Conservation (phyloP, 2,113 vertebrate genomes). For the Cyanocitta stelleri region DNA sequence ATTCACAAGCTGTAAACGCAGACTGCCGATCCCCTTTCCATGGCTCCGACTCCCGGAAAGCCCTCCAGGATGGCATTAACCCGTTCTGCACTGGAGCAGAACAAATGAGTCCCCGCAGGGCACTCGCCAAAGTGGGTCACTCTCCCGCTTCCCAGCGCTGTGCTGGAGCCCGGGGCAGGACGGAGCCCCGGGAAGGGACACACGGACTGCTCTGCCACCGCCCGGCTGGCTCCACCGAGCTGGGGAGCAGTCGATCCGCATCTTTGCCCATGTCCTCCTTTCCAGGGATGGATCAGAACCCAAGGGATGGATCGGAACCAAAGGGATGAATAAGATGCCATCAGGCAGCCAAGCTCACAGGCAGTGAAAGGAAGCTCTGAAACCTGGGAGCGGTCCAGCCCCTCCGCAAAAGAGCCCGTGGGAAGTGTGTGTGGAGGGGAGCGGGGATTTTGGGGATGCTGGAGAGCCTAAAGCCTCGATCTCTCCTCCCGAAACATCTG, state of each 20-base stretch:
- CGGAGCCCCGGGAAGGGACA: not conserved
- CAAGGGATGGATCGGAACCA: not conserved
- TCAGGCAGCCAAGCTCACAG: not conserved
- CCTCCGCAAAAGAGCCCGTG: not conserved
- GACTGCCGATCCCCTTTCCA: not conserved
- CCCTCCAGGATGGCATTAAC: constrained; percentile 45
- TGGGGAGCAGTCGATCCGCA: not conserved
- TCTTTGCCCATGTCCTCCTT: not conserved
- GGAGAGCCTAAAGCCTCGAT: not conserved
- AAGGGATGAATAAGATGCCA: not conserved
- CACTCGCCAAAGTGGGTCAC: constrained; percentile 60
- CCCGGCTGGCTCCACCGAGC: not conserved
- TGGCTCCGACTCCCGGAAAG: not conserved
- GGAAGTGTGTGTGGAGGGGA: not conserved
- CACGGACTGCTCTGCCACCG: not conserved
- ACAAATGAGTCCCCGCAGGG: not conserved
- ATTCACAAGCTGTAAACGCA: constrained; percentile 31
- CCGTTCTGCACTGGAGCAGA: not conserved
- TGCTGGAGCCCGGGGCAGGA: not conserved
- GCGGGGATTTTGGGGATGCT: not conserved
- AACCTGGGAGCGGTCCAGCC: not conserved
- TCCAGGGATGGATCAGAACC: not conserved
- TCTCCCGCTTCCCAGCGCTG: not conserved
- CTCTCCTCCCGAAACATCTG: not conserved
- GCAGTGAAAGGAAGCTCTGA: not conserved